phyloP scores from a whole-genome alignment of 1,140 invertebrate genomes.

The Scylla paramamosain region DNA sequence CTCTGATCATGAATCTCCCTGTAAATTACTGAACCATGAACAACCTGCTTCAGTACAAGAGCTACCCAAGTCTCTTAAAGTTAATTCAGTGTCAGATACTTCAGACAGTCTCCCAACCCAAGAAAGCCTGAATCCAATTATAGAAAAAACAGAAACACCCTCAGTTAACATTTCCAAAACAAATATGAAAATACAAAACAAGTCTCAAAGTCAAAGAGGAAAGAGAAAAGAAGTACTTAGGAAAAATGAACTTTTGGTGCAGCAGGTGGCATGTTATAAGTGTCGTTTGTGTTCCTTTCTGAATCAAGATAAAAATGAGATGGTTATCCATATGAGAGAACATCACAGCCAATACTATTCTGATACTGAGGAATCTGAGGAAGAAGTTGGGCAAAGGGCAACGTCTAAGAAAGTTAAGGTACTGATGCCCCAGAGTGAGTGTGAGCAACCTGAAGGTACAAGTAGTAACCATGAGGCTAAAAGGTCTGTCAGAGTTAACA shows the following conservation, averaged over 20 bases:
- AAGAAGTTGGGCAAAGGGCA: conserved; percentile 43
- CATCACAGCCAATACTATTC: conserved; percentile 64
- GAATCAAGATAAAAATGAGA: conserved; percentile 64
- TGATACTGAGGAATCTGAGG: conserved; percentile 66
- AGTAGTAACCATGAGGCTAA: conserved; percentile 31
- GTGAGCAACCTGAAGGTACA: conserved; percentile 27
- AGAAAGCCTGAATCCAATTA: background rate
- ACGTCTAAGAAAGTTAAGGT: conserved; percentile 53
- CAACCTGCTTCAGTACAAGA: background rate
- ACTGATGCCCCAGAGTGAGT: conserved; percentile 36
- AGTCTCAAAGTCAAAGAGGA: conserved; percentile 45
- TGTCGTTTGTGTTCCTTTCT: conserved; percentile 74
- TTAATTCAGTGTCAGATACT: background rate
- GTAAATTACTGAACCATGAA: conserved; percentile 39
- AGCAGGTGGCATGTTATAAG: conserved; percentile 75
- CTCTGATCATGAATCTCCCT: background rate
- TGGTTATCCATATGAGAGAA: conserved; percentile 71
- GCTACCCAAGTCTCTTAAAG: background rate
- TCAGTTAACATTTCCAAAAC: conserved; percentile 33
- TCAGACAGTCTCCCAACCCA: background rate
- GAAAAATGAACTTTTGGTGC: conserved; percentile 70
- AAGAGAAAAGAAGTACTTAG: conserved; percentile 68
- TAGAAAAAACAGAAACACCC: background rate
- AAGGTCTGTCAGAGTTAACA: conserved; percentile 41
- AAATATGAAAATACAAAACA: conserved; percentile 3